These are phyloP conservation scores for Nipponacmea schrenckii DNA, from an alignment of 2,888 invertebrate genomes.

Conservation along the genomic window DNA sequence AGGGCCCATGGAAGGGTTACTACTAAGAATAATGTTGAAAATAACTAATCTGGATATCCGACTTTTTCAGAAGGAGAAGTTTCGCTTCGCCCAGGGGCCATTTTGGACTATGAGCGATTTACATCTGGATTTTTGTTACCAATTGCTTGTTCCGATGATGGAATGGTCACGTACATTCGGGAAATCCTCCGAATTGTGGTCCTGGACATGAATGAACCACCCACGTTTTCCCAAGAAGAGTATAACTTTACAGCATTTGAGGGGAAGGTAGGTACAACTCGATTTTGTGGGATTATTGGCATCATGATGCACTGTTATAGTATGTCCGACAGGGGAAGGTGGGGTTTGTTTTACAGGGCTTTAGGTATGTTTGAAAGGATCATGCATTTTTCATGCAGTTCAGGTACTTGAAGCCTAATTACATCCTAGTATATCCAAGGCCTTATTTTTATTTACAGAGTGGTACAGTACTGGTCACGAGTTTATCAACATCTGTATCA, in stretches of 20 bases:
- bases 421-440: too few relatives aligned
- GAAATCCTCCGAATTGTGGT: not conserved
- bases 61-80: not conserved
- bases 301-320: too few relatives aligned
- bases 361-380: too few relatives aligned
- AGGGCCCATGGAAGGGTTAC: too few relatives aligned
- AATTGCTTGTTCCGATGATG: not conserved
- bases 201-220: not conserved
- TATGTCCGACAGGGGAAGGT: not conserved
- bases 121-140: not conserved
- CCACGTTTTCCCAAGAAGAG: not conserved
- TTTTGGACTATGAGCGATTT: not conserved
- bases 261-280: not conserved
- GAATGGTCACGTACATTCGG: not conserved
- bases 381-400: too few relatives aligned
- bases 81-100: not conserved
- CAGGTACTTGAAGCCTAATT: too few relatives aligned
- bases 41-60: too few relatives aligned
- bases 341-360: not conserved
- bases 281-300: not conserved
- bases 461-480: not conserved
- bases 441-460: too few relatives aligned
- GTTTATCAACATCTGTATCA: not conserved
- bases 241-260: not conserved
- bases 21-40: too few relatives aligned